Evolutionary conservation across 1,140 invertebrate species (phyloP).

Genomic region (Drosophila seguyi): DNA sequence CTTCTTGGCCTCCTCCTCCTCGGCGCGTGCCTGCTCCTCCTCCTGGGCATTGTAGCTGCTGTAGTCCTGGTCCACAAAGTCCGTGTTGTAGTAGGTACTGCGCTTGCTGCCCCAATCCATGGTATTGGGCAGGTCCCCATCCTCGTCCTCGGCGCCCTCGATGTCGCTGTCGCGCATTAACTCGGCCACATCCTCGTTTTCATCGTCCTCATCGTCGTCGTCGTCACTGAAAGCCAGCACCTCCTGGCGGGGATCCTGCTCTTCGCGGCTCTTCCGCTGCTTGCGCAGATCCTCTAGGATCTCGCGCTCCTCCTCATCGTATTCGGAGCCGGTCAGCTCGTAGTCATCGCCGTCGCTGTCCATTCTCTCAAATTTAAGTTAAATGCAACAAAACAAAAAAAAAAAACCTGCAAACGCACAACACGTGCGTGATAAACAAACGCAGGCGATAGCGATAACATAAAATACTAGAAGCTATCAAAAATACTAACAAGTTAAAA

Average conservation of each 20-base stretch:
- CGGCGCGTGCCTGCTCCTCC: slow-evolving; percentile 90
- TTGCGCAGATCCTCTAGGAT: slow-evolving; percentile 88
- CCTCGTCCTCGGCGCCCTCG: slow-evolving; percentile 90
- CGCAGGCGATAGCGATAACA: not conserved
- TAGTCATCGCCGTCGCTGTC: slow-evolving; percentile 86
- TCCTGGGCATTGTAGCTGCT: slow-evolving; percentile 90
- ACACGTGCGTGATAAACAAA: slow-evolving; percentile 74
- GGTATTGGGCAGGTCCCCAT: slow-evolving; percentile 90
- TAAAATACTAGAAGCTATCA: not conserved
- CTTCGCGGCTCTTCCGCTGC: slow-evolving; percentile 85
- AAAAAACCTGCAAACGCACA: slow-evolving; percentile 7
- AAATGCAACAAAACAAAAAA: not conserved
- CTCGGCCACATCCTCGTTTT: slow-evolving; percentile 79
- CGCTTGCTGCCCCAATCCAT: slow-evolving; percentile 95
- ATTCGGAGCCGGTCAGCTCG: slow-evolving; percentile 90
- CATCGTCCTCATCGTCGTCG: slow-evolving; percentile 85
- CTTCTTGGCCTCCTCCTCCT: slow-evolving; percentile 93
- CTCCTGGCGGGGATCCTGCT: slow-evolving; percentile 89
- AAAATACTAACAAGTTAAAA: not conserved
- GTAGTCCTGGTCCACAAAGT: slow-evolving; percentile 95
- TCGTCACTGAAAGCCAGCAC: slow-evolving; percentile 87
- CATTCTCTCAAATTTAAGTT: slow-evolving; percentile 28
- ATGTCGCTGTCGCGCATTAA: slow-evolving; percentile 89
- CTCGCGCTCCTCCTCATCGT: slow-evolving; percentile 88
- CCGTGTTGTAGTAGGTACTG: slow-evolving; percentile 92